These are phyloP conservation scores for Cyanoderma ruficeps DNA, from an alignment of 2,113 vertebrate genomes.

Conservation along the genomic window DNA sequence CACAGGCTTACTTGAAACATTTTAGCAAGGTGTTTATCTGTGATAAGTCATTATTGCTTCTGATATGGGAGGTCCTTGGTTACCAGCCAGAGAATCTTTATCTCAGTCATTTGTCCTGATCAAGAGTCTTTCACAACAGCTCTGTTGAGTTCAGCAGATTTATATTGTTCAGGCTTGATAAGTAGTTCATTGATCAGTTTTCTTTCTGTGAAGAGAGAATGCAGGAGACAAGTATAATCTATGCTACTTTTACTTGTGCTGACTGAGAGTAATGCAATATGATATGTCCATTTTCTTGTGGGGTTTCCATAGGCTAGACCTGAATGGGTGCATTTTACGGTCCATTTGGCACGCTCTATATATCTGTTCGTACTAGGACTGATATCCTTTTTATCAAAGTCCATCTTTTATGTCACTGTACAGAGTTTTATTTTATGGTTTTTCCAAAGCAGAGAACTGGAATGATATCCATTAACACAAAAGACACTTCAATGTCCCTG, in stretches of 20 bases:
- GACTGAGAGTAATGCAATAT: neutral
- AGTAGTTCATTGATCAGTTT: constrained; percentile 27
- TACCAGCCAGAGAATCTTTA: constrained; percentile 15
- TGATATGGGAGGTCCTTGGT: constrained; percentile 21
- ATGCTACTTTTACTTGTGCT: neutral
- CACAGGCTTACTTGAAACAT: constrained; percentile 8
- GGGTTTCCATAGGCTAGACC: neutral
- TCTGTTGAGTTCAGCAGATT: constrained; percentile 13
- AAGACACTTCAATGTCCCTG: neutral
- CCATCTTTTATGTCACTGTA: neutral
- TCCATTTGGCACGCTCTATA: neutral
- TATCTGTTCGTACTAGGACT: neutral
- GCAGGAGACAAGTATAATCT: neutral
- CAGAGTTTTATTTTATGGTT: neutral
- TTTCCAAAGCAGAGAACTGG: neutral
- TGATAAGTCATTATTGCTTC: constrained; percentile 39
- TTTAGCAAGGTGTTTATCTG: constrained; percentile 43
- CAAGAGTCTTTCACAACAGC: neutral
- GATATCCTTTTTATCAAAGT: neutral
- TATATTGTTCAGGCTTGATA: constrained; percentile 21
- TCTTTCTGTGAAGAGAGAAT: neutral
- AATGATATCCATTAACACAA: neutral
- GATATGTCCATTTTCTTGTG: neutral
- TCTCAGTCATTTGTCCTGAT: constrained; percentile 1
- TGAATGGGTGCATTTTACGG: neutral